A percentile compares a stretch with the other conserved stretches of the same genome.
These are phyloP conservation scores for Prionailurus viverrinus DNA, from an alignment of 2,113 vertebrate genomes.

Conservation along the genomic window DNA sequence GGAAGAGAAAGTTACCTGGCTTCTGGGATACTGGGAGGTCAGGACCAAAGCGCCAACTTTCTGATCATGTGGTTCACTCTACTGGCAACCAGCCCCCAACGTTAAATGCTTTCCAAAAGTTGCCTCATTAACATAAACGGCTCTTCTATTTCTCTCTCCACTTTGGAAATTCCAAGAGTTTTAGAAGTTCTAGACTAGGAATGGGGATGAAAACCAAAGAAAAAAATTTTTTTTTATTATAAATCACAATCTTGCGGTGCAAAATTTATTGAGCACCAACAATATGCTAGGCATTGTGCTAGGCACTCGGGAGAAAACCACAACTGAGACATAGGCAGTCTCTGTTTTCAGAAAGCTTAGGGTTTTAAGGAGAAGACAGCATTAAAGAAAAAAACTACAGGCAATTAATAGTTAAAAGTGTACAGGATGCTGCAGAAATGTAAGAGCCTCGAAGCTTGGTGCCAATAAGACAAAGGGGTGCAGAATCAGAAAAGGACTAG, in stretches of 20 bases:
- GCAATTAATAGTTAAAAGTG: neutral
- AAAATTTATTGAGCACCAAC: neutral
- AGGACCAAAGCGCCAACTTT: neutral
- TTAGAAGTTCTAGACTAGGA: neutral
- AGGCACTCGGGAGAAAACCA: neutral
- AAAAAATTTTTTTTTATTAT: neutral
- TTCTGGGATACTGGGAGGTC: neutral
- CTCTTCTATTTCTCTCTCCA: neutral
- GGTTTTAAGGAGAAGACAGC: neutral
- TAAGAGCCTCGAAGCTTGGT: neutral
- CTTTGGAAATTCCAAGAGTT: neutral
- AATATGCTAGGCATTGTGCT: neutral
- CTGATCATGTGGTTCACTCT: neutral
- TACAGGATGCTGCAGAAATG: neutral
- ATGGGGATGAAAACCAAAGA: neutral
- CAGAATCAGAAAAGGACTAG: neutral
- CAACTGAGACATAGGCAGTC: neutral
- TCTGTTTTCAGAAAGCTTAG: neutral
- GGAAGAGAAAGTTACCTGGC: neutral
- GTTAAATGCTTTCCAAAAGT: neutral
- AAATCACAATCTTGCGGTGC: neutral
- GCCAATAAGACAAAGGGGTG: neutral
- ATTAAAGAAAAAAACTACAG: neutral
- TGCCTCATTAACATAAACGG: neutral
- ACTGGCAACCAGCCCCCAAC: neutral